Conservation (phyloP, 2,888 invertebrate species). For the Cantharis lateralis region DNA sequence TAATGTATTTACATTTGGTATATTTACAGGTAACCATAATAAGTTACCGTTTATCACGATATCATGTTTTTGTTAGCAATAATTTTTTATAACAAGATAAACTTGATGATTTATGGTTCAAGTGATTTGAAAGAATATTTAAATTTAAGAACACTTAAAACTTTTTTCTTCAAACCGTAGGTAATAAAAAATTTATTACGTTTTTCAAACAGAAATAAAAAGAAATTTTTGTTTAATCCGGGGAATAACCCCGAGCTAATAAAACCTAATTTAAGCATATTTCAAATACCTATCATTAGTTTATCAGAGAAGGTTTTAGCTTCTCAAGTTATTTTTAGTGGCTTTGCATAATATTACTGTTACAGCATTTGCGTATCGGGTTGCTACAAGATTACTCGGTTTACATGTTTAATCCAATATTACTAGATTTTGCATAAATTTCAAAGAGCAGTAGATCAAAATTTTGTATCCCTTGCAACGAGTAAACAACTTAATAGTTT, state of each 20-base stretch:
- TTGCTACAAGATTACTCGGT: conserved; percentile 3
- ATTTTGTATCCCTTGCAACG: not conserved
- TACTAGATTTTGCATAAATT: conserved; percentile 18
- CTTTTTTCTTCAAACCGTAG: not conserved
- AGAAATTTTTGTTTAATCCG: not conserved
- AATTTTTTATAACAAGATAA: not conserved
- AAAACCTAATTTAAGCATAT: not conserved
- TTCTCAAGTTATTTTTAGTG: conserved; percentile 9
- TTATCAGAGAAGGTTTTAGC: not conserved
- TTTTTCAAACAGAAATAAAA: not conserved
- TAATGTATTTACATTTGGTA: not conserved
- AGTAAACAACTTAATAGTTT: conserved; percentile 6
- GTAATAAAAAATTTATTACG: not conserved
- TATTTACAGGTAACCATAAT: not conserved
- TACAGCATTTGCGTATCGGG: conserved; percentile 5
- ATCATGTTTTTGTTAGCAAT: not conserved
- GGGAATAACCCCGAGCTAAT: not conserved
- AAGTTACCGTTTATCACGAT: not conserved
- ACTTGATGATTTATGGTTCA: not conserved
- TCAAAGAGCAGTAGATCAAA: conserved; percentile 13
- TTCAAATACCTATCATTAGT: not conserved
- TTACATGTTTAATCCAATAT: conserved; percentile 17
- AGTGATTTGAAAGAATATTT: not conserved
- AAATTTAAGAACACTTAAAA: not conserved
- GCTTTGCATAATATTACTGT: conserved; percentile 11